Conservation (phyloP, 1,140 invertebrate genomes). For the Anastrepha obliqua region DNA sequence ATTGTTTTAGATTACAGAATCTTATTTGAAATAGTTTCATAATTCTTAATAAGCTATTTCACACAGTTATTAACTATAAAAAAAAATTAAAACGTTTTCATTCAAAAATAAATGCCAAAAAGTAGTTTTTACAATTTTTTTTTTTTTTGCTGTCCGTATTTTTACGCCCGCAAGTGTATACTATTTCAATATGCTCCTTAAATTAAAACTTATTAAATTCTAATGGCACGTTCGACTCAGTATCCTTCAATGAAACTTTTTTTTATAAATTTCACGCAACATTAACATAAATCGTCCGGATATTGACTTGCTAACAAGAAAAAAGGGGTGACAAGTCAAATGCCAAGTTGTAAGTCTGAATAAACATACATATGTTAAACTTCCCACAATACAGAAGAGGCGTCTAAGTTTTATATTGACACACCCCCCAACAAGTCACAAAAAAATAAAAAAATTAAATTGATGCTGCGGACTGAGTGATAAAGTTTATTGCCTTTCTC, state of each 20-base stretch:
- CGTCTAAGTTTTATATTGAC: not conserved
- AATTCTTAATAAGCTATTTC: no score
- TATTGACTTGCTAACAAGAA: not conserved
- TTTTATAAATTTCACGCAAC: not conserved
- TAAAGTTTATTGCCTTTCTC: not conserved
- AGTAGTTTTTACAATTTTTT: no score
- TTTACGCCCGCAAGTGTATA: no score
- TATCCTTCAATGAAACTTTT: not conserved
- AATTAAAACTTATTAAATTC: not conserved
- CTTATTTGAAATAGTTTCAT: no score
- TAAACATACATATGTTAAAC: conserved; percentile 4
- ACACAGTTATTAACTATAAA: no score
- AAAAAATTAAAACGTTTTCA: no score
- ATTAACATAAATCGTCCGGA: conserved; percentile 13
- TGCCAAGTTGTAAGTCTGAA: not conserved
- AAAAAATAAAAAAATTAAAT: no score
- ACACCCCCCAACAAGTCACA: not conserved
- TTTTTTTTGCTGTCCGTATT: no score
- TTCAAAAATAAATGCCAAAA: no score
- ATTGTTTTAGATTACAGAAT: no score
- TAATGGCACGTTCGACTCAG: not conserved
- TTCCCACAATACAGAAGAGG: not conserved
- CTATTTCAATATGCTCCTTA: no score
- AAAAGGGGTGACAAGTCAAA: not conserved
- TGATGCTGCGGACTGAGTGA: not conserved